phyloP scores from a whole-genome alignment of 1,140 invertebrate species.

The Heterodera carotae region DNA sequence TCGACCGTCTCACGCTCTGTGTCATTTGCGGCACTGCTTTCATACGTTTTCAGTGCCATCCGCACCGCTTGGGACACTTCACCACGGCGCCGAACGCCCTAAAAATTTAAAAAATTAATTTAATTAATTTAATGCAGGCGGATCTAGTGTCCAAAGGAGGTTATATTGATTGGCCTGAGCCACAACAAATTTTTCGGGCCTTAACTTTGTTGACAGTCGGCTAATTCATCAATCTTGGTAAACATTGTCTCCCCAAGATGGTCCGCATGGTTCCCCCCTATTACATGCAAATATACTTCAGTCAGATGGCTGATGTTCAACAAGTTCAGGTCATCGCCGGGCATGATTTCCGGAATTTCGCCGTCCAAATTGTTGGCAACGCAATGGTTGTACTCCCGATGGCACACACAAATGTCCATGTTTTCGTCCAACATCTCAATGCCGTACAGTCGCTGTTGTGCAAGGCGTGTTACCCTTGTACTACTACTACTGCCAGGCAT shows the following conservation, averaged over 20 bases:
- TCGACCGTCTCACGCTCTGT: not conserved
- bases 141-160: not conserved
- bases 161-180: too few relatives aligned
- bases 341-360: conserved; percentile 60
- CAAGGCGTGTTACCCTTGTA: too few relatives aligned
- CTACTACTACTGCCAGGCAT: too few relatives aligned
- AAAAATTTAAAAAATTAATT: not conserved
- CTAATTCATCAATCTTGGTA: too few relatives aligned
- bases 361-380: conserved; percentile 57
- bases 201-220: too few relatives aligned
- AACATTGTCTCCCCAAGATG: too few relatives aligned
- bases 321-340: conserved; percentile 28
- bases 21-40: not conserved
- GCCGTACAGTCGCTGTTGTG: not conserved
- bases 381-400: conserved; percentile 63
- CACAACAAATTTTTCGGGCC: too few relatives aligned
- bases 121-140: not conserved
- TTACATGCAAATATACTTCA: not conserved
- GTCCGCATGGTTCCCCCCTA: too few relatives aligned
- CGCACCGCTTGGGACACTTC: conserved; percentile 5
- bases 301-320: conserved; percentile 7
- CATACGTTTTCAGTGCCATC: conserved; percentile 1
- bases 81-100: not conserved
- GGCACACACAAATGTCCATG: conserved; percentile 53
- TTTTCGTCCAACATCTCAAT: conserved; percentile 14